Evolutionary conservation across 2,113 vertebrate species (phyloP).

Genomic region (Argyrosomus japonicus): DNA sequence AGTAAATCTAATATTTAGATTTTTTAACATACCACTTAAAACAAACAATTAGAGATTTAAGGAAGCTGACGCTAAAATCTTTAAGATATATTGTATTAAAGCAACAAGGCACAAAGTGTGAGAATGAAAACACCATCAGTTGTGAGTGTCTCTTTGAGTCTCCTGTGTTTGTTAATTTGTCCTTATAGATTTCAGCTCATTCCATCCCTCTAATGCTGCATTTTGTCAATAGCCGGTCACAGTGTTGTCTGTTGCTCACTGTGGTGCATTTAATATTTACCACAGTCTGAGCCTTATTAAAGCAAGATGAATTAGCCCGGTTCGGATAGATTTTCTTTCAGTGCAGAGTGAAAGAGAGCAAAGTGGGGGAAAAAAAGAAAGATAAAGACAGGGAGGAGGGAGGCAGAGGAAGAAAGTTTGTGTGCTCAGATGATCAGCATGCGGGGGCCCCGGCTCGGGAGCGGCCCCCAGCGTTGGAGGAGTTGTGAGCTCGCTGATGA

Average conservation of each 20-base stretch:
- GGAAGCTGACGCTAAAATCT: slow-evolving; percentile 13
- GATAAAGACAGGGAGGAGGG: slow-evolving; percentile 29
- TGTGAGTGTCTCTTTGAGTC: slow-evolving; percentile 59
- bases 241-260: slow-evolving; percentile 49
- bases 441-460: slow-evolving; percentile 72
- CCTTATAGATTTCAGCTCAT: slow-evolving; percentile 78
- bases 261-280: slow-evolving; percentile 75
- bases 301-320: slow-evolving; percentile 71
- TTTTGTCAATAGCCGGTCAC: slow-evolving; percentile 71
- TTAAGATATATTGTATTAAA: slow-evolving; percentile 12
- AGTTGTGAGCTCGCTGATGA: slow-evolving; percentile 71
- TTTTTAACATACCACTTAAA: slow-evolving; percentile 12
- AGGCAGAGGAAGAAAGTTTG: slow-evolving; percentile 65
- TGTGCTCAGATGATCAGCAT: slow-evolving; percentile 48
- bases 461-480: slow-evolving; percentile 80
- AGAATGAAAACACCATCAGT: slow-evolving; percentile 63
- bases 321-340: slow-evolving; percentile 77
- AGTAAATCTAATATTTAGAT: neutral
- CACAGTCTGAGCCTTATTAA: slow-evolving; percentile 61
- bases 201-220: slow-evolving; percentile 73
- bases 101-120: slow-evolving; percentile 36
- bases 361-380: slow-evolving; percentile 50
- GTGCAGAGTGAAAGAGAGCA: slow-evolving; percentile 61
- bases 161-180: slow-evolving; percentile 76
- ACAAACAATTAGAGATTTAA: slow-evolving; percentile 12